Evolutionary conservation across 2,797 vertebrate genomes (phyloP).

Genomic region (Borostomias antarcticus): DNA sequence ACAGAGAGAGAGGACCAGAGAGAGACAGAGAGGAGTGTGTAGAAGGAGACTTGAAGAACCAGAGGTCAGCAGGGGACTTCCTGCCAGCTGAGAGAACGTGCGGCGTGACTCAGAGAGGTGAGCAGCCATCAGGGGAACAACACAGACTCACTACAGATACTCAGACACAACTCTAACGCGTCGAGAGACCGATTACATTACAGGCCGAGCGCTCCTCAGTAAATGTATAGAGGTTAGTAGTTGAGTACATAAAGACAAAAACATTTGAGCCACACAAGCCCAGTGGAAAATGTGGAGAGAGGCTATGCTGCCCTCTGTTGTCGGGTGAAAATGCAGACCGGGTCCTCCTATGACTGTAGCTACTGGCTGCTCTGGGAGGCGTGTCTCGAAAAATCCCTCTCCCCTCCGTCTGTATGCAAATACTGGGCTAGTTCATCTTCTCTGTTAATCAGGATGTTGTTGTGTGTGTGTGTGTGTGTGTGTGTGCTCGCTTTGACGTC

Average conservation of each 20-base stretch:
- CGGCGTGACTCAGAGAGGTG: not conserved
- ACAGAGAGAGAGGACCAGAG: not conserved
- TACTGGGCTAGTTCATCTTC: conserved; percentile 1
- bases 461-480: not conserved
- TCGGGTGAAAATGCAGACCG: conserved; percentile 10
- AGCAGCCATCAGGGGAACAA: too few species aligned
- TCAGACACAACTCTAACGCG: not conserved
- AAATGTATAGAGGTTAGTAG: conserved; percentile 17
- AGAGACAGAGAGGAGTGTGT: not conserved
- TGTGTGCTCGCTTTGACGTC: conserved; percentile 2
- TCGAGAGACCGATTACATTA: not conserved
- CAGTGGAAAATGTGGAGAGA: conserved; percentile 6
- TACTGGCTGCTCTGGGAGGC: not conserved
- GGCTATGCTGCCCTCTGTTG: conserved; percentile 69
- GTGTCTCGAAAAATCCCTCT: conserved; percentile 32
- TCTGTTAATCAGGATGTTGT: conserved; percentile 42
- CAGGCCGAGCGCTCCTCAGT: too few species aligned
- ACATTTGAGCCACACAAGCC: not conserved
- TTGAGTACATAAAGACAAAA: not conserved
- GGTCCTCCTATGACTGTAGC: not conserved
- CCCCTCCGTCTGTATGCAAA: conserved; percentile 29
- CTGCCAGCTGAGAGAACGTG: not conserved
- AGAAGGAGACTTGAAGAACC: not conserved
- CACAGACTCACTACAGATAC: not conserved
- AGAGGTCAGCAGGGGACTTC: not conserved